Percentiles rank a stretch among this genome's conserved stretches.
phyloP scores from a whole-genome alignment of 2,888 invertebrate genomes.

The Drosophila buzzatii region DNA sequence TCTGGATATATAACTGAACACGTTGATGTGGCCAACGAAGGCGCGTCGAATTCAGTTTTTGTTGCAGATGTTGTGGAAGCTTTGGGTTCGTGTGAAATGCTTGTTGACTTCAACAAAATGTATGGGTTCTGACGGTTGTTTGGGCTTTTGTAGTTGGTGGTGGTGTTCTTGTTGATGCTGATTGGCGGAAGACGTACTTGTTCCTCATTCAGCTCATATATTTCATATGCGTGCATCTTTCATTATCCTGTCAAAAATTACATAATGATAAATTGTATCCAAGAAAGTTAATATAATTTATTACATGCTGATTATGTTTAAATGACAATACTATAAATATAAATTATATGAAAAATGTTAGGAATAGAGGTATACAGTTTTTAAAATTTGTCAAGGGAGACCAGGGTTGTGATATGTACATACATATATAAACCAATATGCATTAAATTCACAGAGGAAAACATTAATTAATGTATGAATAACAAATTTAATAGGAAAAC shows the following conservation, averaged over 20 bases:
- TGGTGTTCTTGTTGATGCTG: conserved; percentile 32
- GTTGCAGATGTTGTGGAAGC: conserved; percentile 29
- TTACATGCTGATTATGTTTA: not conserved
- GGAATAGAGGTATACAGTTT: not conserved
- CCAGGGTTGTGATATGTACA: not conserved
- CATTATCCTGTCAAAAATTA: conserved; percentile 61
- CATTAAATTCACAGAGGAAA: too few relatives aligned
- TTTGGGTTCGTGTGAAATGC: conserved; percentile 3
- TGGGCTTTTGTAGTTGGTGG: conserved; percentile 11
- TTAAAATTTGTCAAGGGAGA: too few relatives aligned
- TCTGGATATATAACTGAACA: conserved; percentile 37
- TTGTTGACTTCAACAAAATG: conserved; percentile 5
- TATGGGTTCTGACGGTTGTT: conserved; percentile 6
- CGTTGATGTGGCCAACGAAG: not conserved
- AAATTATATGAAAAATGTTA: not conserved
- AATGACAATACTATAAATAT: not conserved
- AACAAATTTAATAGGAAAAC: not conserved
- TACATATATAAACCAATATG: not conserved
- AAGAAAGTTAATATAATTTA: not conserved
- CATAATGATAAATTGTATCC: conserved; percentile 43
- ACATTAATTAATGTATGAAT: not conserved
- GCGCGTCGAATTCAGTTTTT: not conserved
- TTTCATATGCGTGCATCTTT: conserved; percentile 85
- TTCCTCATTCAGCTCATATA: conserved; percentile 82
- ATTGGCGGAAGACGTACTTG: conserved; percentile 81